phyloP scores from a whole-genome alignment of 1,140 invertebrate genomes.

The Drosophila elegans region DNA sequence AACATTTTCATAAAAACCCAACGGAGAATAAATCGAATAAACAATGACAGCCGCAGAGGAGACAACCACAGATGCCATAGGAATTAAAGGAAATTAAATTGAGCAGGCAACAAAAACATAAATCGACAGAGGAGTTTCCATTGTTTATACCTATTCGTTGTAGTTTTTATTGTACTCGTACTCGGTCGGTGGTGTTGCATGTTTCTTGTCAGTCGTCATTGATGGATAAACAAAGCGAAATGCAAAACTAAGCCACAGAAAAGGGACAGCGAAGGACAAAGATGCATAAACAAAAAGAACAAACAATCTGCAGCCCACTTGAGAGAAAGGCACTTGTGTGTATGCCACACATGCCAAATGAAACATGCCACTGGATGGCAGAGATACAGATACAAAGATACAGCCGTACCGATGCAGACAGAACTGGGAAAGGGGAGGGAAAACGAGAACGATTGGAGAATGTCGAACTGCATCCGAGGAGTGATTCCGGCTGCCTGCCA shows the following conservation, averaged over 20 bases:
- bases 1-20: conserved; percentile 59
- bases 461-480: conserved; percentile 52
- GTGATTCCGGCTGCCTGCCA: conserved; percentile 44
- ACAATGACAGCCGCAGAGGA: conserved; percentile 30
- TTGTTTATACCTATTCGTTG: conserved; percentile 44
- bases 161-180: conserved; percentile 21
- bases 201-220: conserved; percentile 78
- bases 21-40: conserved; percentile 16
- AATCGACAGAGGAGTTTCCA: conserved; percentile 27
- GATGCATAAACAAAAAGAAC: conserved; percentile 80
- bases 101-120: conserved; percentile 44
- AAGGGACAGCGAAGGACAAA: conserved; percentile 66
- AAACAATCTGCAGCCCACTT: conserved; percentile 54
- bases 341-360: conserved; percentile 62
- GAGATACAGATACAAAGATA: conserved; percentile 17
- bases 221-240: conserved; percentile 75
- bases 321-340: conserved; percentile 53
- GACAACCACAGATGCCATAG: conserved; percentile 36
- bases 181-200: conserved; percentile 60
- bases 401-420: conserved; percentile 13
- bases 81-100: conserved; percentile 79
- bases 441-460: conserved; percentile 44
- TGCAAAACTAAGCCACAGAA: conserved; percentile 47
- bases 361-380: conserved; percentile 63
- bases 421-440: conserved; percentile 23